A percentile compares a stretch with the other conserved stretches of the same genome.
Conservation (phyloP, 2,113 vertebrate species). For the Meles meles region DNA sequence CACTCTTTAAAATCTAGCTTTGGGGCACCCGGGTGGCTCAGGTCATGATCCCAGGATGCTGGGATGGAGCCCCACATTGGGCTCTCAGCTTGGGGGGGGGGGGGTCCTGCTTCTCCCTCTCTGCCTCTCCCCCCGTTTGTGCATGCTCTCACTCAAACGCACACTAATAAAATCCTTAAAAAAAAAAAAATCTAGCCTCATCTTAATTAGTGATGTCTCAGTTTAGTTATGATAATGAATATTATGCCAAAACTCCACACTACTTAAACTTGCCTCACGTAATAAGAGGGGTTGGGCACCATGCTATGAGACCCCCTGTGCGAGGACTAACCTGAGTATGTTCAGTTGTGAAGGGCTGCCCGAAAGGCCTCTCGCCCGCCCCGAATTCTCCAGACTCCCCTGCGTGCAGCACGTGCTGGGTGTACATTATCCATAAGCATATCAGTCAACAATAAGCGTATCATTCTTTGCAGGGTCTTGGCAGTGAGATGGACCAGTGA, state of each 20-base stretch:
- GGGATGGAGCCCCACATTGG: background rate
- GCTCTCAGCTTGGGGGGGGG: background rate
- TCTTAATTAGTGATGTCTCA: background rate
- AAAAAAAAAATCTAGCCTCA: background rate
- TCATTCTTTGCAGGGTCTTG: slow-evolving; percentile 69
- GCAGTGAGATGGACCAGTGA: slow-evolving; percentile 46
- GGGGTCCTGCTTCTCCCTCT: background rate
- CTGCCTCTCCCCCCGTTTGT: background rate
- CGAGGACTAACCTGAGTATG: too few species aligned
- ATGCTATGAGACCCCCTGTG: background rate
- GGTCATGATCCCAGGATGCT: background rate
- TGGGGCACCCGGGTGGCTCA: background rate
- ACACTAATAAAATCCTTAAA: background rate
- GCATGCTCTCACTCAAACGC: too few species aligned
- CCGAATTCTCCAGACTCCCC: too few species aligned
- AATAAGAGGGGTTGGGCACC: background rate
- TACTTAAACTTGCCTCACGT: background rate
- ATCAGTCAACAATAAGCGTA: background rate
- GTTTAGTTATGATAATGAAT: background rate
- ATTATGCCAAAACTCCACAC: background rate
- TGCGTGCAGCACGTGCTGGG: accelerated
- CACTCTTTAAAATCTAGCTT: background rate
- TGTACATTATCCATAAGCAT: background rate
- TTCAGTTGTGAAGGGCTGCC: background rate
- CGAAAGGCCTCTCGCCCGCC: background rate